Conservation (phyloP, 2,888 invertebrate species). For the Hemistola chrysoprasaria region DNA sequence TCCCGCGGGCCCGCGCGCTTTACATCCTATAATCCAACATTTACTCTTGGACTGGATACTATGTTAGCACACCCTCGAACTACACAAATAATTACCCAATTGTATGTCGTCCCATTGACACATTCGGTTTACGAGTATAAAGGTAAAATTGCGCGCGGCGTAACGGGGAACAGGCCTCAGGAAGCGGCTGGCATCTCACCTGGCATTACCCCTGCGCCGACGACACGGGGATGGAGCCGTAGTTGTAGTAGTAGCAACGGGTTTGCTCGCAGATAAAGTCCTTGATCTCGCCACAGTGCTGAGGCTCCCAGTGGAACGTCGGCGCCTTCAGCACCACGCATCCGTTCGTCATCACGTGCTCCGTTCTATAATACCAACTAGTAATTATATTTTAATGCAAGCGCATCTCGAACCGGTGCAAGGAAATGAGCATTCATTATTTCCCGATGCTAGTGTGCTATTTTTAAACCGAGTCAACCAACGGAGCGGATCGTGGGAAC, state of each 20-base stretch:
- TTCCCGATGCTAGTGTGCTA: conserved; percentile 32
- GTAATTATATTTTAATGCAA: conserved; percentile 51
- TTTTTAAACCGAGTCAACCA: conserved; percentile 40
- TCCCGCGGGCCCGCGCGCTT: conserved; percentile 77
- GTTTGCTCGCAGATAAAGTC: conserved; percentile 96
- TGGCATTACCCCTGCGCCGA: conserved; percentile 95
- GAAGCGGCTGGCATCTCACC: conserved; percentile 86
- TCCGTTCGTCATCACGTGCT: conserved; percentile 84
- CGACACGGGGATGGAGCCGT: conserved; percentile 94
- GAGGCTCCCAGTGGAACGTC: conserved; percentile 90
- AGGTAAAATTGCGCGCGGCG: conserved; percentile 62
- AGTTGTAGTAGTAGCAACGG: conserved; percentile 95
- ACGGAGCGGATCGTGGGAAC: conserved; percentile 43
- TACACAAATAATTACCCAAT: conserved; percentile 35
- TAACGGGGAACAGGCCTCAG: conserved; percentile 77
- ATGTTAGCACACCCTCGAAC: conserved; percentile 54
- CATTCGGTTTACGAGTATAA: conserved; percentile 13
- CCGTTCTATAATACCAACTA: conserved; percentile 80
- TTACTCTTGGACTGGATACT: conserved; percentile 39
- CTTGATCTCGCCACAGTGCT: conserved; percentile 91
- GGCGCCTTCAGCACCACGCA: conserved; percentile 91
- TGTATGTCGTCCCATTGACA: conserved; percentile 34
- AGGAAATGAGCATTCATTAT: conserved; percentile 38
- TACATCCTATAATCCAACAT: conserved; percentile 41
- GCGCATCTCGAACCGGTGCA: conserved; percentile 36